Evolutionary conservation across 2,797 vertebrate species (phyloP).

Genomic region (Stomatorhinus walkeri): DNA sequence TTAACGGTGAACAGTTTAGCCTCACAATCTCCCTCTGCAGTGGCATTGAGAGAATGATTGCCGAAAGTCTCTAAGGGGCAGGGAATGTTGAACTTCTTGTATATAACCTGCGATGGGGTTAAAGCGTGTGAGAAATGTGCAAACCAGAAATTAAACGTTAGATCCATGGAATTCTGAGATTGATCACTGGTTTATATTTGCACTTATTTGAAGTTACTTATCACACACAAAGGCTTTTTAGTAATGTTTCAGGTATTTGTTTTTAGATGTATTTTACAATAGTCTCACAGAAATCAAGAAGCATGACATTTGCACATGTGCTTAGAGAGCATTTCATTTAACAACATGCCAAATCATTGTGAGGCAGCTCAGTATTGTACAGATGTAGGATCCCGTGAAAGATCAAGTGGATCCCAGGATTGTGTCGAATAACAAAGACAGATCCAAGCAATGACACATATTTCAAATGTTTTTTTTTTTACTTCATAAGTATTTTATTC

Average conservation of each 20-base stretch:
- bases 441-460: neutral
- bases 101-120: constrained; percentile 71
- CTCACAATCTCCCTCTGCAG: constrained; percentile 43
- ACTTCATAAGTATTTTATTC: neutral
- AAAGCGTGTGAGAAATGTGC: neutral
- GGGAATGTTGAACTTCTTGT: constrained; percentile 79
- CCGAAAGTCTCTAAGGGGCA: constrained; percentile 57
- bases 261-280: neutral
- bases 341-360: neutral
- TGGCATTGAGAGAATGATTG: constrained; percentile 41
- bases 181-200: neutral
- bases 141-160: neutral
- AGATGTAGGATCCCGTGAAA: neutral
- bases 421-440: neutral
- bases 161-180: neutral
- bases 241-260: neutral
- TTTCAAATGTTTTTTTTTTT: neutral
- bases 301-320: neutral
- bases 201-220: neutral
- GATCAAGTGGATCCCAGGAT: neutral
- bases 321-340: neutral
- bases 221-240: neutral
- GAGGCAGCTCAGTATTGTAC: neutral
- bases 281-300: neutral
- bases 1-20: constrained; percentile 59